Base-by-base conservation (phyloP, 2,888 invertebrate genomes). In the Spodoptera littoralis region DNA sequence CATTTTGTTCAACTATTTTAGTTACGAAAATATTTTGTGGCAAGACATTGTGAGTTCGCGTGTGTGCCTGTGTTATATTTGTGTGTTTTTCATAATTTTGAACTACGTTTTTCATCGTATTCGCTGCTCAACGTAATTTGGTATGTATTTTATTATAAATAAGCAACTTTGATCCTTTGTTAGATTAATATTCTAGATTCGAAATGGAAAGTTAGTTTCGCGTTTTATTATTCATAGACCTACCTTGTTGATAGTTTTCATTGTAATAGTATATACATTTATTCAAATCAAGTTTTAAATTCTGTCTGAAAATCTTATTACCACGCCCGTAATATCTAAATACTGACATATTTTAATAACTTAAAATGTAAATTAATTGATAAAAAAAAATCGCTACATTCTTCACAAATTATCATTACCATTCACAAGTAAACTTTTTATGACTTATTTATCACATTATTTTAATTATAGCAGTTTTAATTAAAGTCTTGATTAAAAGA, bases 1-100 rank as follows among this genome's bases (percentile, higher is more conserved):
- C 71, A 72, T 80, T 81, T 77, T 74, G 70, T 78, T 78, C 54
- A 59, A 81, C 65, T 70, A 63, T 80, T 79, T 76, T 80, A 76
- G 65, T 76, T 76, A 71, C 73, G 69, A 71, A 73, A 70, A 65
- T 65, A 70, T 65, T 77, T 79, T 73, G 79, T 79, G 76, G 81
- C 72, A 72, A 81, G 67, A 70, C 70, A 51, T 50, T 42, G 79
- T 79, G 73, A 74, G 66, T 76, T 71, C 64, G 62, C 71, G 79
- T 63, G 63, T 77, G 81, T 79, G 60, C 62, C 44, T 70, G 79
- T 79, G 76, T 70, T 64, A 41, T 8, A 53, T 59, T 78, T 66
- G 73, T 80, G 79, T 76, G 68, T 69, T 76, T 70, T 62, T 71
- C 65, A 66, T 63, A 27, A 60, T 80, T 76, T 76, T 60, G 60